Base-by-base conservation (phyloP, 2,797 vertebrate species). In the Cottoperca gobio region DNA sequence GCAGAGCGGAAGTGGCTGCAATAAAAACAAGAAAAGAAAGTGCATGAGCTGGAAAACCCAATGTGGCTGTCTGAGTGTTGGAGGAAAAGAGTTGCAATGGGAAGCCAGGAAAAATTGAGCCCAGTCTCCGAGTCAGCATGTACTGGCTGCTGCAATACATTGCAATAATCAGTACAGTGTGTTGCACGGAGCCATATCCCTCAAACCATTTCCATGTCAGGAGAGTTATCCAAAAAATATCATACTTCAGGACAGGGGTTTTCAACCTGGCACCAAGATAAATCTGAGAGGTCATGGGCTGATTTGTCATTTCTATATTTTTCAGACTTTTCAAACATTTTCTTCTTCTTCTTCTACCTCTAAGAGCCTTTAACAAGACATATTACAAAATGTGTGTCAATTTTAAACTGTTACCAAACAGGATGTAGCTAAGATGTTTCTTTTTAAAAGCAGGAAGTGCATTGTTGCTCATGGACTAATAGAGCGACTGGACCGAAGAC, bases 51-150 rank as follows among this genome's bases (percentile, higher is more conserved):
- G 6, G 16, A 50, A 67, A 73, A 52, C 13, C 13, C 48, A 55
- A 8, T 62, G 24, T 26, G 42, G 23, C 37, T 67, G 31, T 61
- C 14, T 52, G 26, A 40, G 53, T 26, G 5, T 31, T 59, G 39
- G 12, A 35, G 35, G 49, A 60, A 37, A 31, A 52, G 50, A 48
- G 71, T 28, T 39, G 21, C 71, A 57, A 28, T 11, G 19, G 42
- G 45, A 33, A 70, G 71, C 75, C 81, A 75, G 85, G 81, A 90
- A 89, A 88, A 81, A 64, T 0, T 86, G 76, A 83, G 48, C 3
- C 19, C 33, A 0, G 52, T 60, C 24, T 61, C 6, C 0, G 9
- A 55, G 68, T 59, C 23, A 23, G 52, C 31, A 12, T 14, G 12
- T 1, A 48, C 43, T 4, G 62, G 67, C 79, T 85, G 79, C 54